Evolutionary conservation across 2,113 vertebrate genomes (phyloP), one percentile per base, ranked within the genome.

Genomic region (Glaucomys volans): DNA sequence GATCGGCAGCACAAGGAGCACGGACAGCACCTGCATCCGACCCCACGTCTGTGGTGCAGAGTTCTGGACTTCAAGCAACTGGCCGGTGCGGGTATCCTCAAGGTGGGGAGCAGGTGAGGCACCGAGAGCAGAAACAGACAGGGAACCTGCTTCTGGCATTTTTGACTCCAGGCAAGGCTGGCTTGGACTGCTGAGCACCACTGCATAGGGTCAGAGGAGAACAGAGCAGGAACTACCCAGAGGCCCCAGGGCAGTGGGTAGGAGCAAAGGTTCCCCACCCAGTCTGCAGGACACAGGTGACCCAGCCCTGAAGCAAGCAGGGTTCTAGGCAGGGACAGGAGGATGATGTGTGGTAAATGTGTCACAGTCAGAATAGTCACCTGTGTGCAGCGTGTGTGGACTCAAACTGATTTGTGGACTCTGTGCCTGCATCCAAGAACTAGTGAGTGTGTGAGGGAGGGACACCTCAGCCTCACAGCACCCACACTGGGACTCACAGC

Each of bases 231-330:
- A 72, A 30, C 20, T 52, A 30, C 13, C 4, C 8, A n/a, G 8
- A 16, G 54, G 1, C 8, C 35, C 30, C 11, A 17, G 3, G 57
- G 30, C 47, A 17, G 9, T 16, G 2, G 14, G 42, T 1, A 5
- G 26, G 66, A 47, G 75, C 0, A 4, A 4, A 59, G 6, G 5
- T 42, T 14, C n/a, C 4, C 9, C 40, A 20, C 32, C 30, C 10
- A 26, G 30, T 35, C 83, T 52, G 32, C 16, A 62, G 57, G 40
- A 26, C 54, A 1, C 2, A 16, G 32, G 47, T 20, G n/a, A 7
- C 42, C 0, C 18, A 26, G 10, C 12, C 13, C 6, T 37, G 35
- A 47, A 18, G 64, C 1, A 14, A 67, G 14, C 2, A 16, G 14
- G n/a, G 22, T 75, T 57, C 14, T 24, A 10, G 30, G 67, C 14